phyloP scores from a whole-genome alignment of 2,797 vertebrate species.

The Antrozous pallidus region DNA sequence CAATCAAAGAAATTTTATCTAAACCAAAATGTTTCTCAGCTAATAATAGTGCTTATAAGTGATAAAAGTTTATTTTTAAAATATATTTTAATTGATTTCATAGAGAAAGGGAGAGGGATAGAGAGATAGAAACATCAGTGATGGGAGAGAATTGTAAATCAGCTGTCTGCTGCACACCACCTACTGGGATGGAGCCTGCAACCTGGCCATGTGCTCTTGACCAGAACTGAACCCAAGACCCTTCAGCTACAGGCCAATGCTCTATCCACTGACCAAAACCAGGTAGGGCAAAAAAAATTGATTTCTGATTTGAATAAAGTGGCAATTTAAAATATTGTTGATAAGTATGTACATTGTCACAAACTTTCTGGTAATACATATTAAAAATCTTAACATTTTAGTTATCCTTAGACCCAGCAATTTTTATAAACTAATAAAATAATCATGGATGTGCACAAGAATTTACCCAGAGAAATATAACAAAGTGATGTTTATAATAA shows the following conservation, averaged over 20 bases:
- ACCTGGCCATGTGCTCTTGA: too few relatives aligned
- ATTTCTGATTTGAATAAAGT: neutral
- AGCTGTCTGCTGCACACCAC: too few relatives aligned
- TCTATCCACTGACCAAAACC: too few relatives aligned
- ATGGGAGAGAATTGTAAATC: too few relatives aligned
- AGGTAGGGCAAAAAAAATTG: neutral
- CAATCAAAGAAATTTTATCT: neutral
- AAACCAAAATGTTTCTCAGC: neutral
- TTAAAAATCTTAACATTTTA: constrained; percentile 19
- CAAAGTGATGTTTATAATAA: constrained; percentile 9
- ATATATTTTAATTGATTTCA: neutral
- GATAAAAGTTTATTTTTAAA: neutral
- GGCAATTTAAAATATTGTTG: neutral
- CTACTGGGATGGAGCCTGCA: too few relatives aligned
- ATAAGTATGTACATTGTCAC: neutral
- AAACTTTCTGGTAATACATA: neutral
- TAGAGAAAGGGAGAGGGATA: too few relatives aligned
- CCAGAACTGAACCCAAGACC: too few relatives aligned
- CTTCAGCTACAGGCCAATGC: too few relatives aligned
- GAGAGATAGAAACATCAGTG: too few relatives aligned
- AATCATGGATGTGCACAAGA: neutral
- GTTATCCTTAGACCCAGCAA: neutral
- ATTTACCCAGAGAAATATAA: neutral
- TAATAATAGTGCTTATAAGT: constrained; percentile 7
- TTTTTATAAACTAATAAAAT: constrained; percentile 28